phyloP scores from a whole-genome alignment of 2,888 invertebrate genomes.

The Sinhomidia bicolor region DNA sequence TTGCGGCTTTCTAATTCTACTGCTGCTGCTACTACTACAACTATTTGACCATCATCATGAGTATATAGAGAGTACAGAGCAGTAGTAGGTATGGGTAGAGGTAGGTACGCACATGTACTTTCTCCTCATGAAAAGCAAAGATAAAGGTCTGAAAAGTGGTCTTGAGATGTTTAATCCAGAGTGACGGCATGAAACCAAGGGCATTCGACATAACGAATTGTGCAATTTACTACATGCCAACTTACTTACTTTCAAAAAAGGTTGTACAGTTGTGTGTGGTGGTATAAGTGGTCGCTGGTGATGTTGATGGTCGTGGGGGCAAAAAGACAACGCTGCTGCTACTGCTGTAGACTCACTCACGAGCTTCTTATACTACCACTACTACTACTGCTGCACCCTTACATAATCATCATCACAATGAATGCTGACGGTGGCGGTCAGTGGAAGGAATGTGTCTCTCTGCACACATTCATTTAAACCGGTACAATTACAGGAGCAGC shows the following conservation, averaged over 20 bases:
- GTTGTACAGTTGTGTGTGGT: neutral
- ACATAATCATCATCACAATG: conserved; percentile 20
- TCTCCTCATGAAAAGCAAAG: conserved; percentile 43
- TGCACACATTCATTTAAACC: conserved; percentile 49
- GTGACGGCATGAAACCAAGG: conserved; percentile 68
- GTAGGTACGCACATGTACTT: neutral
- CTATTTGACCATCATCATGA: neutral
- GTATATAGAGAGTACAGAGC: neutral
- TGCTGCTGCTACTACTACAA: too few species aligned
- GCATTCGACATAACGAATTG: conserved; percentile 70
- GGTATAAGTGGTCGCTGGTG: neutral
- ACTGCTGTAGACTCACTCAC: neutral
- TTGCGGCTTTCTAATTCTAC: neutral
- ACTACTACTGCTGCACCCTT: conserved; percentile 5
- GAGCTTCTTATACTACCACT: too few species aligned
- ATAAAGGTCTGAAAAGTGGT: conserved; percentile 72
- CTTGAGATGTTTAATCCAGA: conserved; percentile 72
- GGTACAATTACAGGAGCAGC: conserved; percentile 48
- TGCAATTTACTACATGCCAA: conserved; percentile 71
- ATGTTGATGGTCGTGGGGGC: neutral
- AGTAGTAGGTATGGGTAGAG: too few species aligned
- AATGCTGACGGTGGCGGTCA: conserved; percentile 31
- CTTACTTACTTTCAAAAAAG: conserved; percentile 51
- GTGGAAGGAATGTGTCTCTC: conserved; percentile 36
- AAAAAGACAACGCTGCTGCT: too few species aligned